Base-by-base conservation (phyloP, 2,113 vertebrate genomes). In the Cyanoderma ruficeps region DNA sequence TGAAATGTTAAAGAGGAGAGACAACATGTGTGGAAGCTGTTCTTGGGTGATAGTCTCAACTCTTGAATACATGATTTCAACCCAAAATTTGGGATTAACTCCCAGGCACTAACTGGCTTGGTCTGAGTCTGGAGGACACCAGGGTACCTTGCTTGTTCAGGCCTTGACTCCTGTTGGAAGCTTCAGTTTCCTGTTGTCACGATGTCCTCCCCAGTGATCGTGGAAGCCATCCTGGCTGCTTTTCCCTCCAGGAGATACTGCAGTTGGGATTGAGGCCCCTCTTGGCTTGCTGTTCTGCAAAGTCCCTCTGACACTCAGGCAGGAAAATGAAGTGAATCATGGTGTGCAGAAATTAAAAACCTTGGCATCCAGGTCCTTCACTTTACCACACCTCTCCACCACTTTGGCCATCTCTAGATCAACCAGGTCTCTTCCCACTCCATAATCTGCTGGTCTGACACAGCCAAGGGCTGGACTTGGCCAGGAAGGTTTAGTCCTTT, bases 171-270 rank as follows among this genome's bases (percentile, higher is more conserved):
- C 27, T 90, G 64, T 41, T 71, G 64, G 56, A 59, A 68, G 30
- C 60, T 65, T 77, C 55, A 4, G 50, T 65, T 87, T 76, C 47
- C 35, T 24, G 0, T 59, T 64, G 31, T 50, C 35, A 8, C 4
- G 1, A 39, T 46, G 41, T 75, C 2, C 49, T 31, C 37, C 6
- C 0, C 1, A 0, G 41, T 31, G 65, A 56, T 33, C 1, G 4
- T 57, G 27, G 65, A 5, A 15, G 41, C n/a, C 46, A 65, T 37
- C 52, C 57, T 60, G 49, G 21, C 72, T 61, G 65, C 63, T 65
- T 49, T 78, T 76, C 46, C 25, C n/a, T 59, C 44, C 23, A 22
- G 41, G 56, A 53, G 20, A 46, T 44, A 12, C 16, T 69, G 37
- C 65, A 42, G 21, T 10, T 2, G 7, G 53, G 49, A 33, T 30